A percentile compares a stretch with the other conserved stretches of the same genome.
phyloP scores from a whole-genome alignment of 2,888 invertebrate genomes.

The Halocaridina rubra region DNA sequence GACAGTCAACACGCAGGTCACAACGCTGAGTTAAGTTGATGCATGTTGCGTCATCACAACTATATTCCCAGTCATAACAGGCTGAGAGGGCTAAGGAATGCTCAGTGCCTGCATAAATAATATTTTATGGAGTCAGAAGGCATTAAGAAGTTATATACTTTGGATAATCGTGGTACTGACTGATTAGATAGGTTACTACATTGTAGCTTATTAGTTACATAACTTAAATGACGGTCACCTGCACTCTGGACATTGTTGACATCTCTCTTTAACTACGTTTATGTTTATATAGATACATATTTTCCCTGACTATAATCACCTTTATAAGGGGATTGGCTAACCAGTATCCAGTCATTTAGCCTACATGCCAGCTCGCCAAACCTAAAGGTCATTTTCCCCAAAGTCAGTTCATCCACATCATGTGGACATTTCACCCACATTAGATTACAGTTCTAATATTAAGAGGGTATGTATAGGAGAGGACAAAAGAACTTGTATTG shows the following conservation, averaged over 20 bases:
- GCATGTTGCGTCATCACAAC: slow-evolving; percentile 32
- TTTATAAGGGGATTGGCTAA: no score
- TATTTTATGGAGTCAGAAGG: background rate
- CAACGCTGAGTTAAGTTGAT: background rate
- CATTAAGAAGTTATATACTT: background rate
- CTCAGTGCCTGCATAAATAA: background rate
- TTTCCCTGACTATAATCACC: background rate
- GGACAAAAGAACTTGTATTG: no score
- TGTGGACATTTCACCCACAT: no score
- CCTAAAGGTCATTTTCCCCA: no score
- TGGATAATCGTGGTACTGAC: background rate
- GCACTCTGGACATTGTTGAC: no score
- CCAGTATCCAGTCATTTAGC: no score
- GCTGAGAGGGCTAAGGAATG: slow-evolving; percentile 18
- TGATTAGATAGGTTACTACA: background rate
- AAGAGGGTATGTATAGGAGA: no score
- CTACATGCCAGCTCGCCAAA: no score
- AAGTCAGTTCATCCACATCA: no score
- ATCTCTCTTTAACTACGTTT: background rate
- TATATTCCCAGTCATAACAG: slow-evolving; percentile 17
- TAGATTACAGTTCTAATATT: no score
- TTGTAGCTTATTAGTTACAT: background rate
- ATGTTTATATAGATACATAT: background rate
- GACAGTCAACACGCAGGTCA: slow-evolving; percentile 25
- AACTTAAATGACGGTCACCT: background rate